Conservation (phyloP, 2,113 vertebrate species). For the Verasper variegatus region DNA sequence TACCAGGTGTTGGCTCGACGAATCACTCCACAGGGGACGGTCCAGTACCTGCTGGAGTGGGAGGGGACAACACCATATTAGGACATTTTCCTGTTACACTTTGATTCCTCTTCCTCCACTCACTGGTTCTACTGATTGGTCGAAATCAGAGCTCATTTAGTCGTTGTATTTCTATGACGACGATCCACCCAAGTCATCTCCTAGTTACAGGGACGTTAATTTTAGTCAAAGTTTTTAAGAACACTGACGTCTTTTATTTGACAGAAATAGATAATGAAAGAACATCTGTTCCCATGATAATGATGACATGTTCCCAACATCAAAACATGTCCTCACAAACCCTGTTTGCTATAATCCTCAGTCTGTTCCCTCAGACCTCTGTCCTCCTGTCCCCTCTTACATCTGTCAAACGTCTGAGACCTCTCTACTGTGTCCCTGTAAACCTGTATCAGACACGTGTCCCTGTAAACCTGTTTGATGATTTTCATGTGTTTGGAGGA, state of each 20-base stretch:
- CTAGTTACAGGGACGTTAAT: neutral
- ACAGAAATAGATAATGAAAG: too few relatives aligned
- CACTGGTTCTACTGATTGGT: neutral
- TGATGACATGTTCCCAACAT: too few relatives aligned
- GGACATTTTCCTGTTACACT: constrained; percentile 16
- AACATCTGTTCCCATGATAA: too few relatives aligned
- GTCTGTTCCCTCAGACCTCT: too few relatives aligned
- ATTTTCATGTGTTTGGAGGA: too few relatives aligned
- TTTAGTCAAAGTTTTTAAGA: neutral
- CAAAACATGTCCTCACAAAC: too few relatives aligned
- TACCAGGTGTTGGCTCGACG: constrained; percentile 94
- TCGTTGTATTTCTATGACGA: neutral
- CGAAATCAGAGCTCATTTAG: neutral
- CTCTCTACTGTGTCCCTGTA: too few relatives aligned
- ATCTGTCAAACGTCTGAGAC: too few relatives aligned
- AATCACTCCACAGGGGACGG: constrained; percentile 90
- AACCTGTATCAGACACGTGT: too few relatives aligned
- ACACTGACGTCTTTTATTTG: neutral
- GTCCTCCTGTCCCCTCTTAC: too few relatives aligned
- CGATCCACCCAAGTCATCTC: neutral
- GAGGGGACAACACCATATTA: constrained; percentile 94
- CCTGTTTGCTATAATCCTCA: too few relatives aligned
- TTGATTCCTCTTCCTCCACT: constrained; percentile 26
- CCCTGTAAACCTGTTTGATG: too few relatives aligned
- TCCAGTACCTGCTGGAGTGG: constrained; percentile 97